Base-by-base conservation (phyloP, 1,140 invertebrate genomes). In the Littorina saxatilis region DNA sequence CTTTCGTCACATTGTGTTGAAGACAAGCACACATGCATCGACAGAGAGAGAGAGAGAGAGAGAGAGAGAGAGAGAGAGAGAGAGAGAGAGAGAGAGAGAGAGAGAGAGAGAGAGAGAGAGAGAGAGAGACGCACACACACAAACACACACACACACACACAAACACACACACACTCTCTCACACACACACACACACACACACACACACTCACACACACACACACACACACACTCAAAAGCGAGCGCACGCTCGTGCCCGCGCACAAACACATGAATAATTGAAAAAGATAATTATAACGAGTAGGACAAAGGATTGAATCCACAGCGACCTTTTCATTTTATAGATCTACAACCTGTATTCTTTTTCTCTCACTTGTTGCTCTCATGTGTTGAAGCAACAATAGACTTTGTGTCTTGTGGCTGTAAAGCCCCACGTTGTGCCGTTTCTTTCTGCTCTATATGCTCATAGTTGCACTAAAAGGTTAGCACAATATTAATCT, bases 171-270 rank as follows among this genome's bases (percentile, higher is more conserved):
- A 63, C 27, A 70, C 37, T 32, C 37, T 15, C 66, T 32, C 66
- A 37, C 66, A 40, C 66, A 70, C 66, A 37, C 32, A 70, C 66
- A 70, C 32, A 70, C 66, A 70, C 66, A 40, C 66, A 70, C 37
- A 40, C 66, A 40, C 66, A 70, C 66, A 35, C 66, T 32, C 37
- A 40, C 66, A 70, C 37, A 40, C 66, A 37, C 66, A 40, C 66
- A 37, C 66, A 40, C 66, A 40, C 66, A 20, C 66, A 70, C 66
- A 37, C 66, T 32, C 13, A 7, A 11, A 70, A 11, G 37, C 13
- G 35, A 11, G n/a, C 29, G 37, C 29, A 66, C 61, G 32, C 61
- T 13, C 61, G 32, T n/a, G n/a, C 61, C 9, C 61, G 32, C 32
- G 11, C 61, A 27, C 32, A 27, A 9, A 11, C 61, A 27, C 23